Evolutionary conservation across 2,113 vertebrate species (phyloP), one percentile per base, ranked within the genome.

Genomic region (Podarcis raffonei): DNA sequence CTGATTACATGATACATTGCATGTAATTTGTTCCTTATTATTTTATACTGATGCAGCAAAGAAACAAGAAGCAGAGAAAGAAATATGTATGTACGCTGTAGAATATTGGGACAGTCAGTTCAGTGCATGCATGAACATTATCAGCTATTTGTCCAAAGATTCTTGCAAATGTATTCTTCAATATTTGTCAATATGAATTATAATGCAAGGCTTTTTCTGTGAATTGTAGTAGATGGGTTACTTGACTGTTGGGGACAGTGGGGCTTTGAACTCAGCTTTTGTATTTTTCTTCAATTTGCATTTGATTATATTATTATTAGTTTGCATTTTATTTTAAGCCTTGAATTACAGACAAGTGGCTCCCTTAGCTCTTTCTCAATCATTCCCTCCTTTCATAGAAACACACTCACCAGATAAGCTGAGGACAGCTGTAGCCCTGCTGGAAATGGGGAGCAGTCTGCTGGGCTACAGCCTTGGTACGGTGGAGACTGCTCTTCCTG

Each of bases 251-350:
- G n/a, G 30, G 35, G 65, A 30, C 6, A 75, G 16, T 20, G 18
- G 0, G 0, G 30, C 16, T 42, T 35, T 42, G 37, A 85, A 74
- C 30, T 27, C 5, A 20, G 15, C 57, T 81, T 25, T 87, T 91
- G 9, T 48, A 32, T 77, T 83, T 83, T 78, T 62, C 3, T 20
- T 18, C 71, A 89, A 74, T 57, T 0, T 0, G 5, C 59, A 71
- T 23, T 39, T 68, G 2, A 68, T 39, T 11, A 39, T 39, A 39
- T 48, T 11, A 48, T 48, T 48, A 48, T 18, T 66, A 89, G 48
- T 57, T 0, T 0, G 5, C 65, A 71, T 23, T 39, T 68, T 5
- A 42, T 39, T 11, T 68, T 39, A 68, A 48, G 35, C 35, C 25
- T 68, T 68, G 32, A 35, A 39, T 83, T 39, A 39, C 42, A 72